Percentiles rank a stretch among this genome's conserved stretches.
Evolutionary conservation across 2,113 vertebrate species (phyloP).

Genomic region (Chiloscyllium plagiosum): DNA sequence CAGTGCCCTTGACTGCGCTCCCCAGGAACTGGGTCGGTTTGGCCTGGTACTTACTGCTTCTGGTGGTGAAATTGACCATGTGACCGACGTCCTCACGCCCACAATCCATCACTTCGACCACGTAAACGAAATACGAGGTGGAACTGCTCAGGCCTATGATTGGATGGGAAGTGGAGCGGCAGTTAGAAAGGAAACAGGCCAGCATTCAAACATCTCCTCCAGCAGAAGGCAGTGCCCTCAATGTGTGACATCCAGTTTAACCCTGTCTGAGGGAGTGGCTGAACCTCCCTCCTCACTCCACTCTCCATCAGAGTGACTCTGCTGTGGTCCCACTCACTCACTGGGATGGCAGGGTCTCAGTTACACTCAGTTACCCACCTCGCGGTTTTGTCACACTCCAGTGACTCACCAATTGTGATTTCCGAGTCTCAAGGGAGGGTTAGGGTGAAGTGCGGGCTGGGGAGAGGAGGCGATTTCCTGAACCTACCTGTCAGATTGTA

Average conservation of each 20-base stretch:
- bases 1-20: neutral
- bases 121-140: neutral
- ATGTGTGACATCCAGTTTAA: too few relatives aligned
- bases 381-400: neutral
- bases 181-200: neutral
- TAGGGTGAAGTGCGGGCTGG: too few relatives aligned
- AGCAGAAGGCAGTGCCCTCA: too few relatives aligned
- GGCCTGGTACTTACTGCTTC: neutral
- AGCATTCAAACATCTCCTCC: neutral
- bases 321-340: neutral
- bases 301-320: neutral
- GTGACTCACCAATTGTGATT: neutral
- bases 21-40: neutral
- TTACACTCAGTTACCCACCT: neutral
- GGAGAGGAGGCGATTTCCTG: too few relatives aligned
- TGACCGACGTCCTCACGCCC: neutral
- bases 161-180: neutral
- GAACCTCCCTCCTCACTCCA: neutral
- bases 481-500: constrained; percentile 23
- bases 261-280: too few relatives aligned
- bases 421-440: neutral
- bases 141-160: neutral
- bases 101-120: neutral
- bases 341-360: too few relatives aligned
- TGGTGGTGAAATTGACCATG: constrained; percentile 5